phyloP scores from a whole-genome alignment of 2,888 invertebrate genomes.

The Cataglyphis cursor region DNA sequence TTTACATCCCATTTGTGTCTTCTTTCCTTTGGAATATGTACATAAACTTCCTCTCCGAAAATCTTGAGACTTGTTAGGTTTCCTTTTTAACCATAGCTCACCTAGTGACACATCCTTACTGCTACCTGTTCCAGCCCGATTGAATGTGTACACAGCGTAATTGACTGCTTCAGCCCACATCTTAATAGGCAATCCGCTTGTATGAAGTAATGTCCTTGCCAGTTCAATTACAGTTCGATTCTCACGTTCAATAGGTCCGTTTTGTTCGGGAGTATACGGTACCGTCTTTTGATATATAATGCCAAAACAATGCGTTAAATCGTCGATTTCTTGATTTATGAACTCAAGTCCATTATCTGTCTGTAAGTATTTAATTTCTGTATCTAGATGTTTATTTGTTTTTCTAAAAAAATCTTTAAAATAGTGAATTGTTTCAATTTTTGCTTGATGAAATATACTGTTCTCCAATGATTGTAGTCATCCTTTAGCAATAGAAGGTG shows the following conservation, averaged over 20 bases:
- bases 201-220: neutral
- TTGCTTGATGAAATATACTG: slow-evolving; percentile 3
- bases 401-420: neutral
- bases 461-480: slow-evolving; percentile 9
- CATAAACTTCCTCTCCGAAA: slow-evolving; percentile 28
- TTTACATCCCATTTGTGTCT: slow-evolving; percentile 20
- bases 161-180: neutral
- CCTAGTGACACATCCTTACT: no score
- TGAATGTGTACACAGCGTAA: neutral
- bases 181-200: neutral
- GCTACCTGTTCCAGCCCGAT: neutral
- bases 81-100: neutral
- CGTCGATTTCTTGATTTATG: slow-evolving; percentile 1
- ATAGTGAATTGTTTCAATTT: neutral
- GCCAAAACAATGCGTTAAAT: slow-evolving; percentile 19
- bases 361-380: neutral
- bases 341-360: slow-evolving; percentile 57
- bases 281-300: slow-evolving; percentile 61
- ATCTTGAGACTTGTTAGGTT: neutral
- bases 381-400: slow-evolving; percentile 28
- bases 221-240: neutral
- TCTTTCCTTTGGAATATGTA: slow-evolving; percentile 11
- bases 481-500: slow-evolving; percentile 35
- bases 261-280: slow-evolving; percentile 62
- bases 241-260: neutral